A percentile compares a stretch with the other conserved stretches of the same genome.
phyloP scores from a whole-genome alignment of 1,140 invertebrate genomes.

The Planococcus citri region DNA sequence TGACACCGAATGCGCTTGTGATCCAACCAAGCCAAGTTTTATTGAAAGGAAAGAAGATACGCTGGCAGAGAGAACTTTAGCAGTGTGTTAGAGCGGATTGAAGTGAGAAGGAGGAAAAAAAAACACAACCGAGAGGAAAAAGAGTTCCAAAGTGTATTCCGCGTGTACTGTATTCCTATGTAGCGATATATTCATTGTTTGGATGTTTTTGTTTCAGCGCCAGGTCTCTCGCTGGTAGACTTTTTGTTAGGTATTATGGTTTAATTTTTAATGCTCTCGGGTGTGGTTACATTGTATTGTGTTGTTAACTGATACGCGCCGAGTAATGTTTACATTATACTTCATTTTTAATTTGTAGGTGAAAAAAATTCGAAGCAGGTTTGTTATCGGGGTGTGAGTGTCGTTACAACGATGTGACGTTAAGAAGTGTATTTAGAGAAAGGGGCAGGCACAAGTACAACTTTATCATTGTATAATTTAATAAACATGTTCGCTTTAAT shows the following conservation, averaged over 20 bases:
- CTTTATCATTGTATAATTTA: not conserved
- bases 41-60: not conserved
- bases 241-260: not conserved
- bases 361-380: not conserved
- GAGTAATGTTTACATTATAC: not conserved
- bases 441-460: too few species aligned
- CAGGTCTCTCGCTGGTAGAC: not conserved
- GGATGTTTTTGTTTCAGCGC: not conserved
- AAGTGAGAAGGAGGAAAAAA: too few species aligned
- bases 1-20: not conserved
- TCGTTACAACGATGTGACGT: not conserved
- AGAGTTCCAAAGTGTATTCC: not conserved
- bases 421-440: not conserved
- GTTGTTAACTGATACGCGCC: not conserved
- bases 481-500: not conserved
- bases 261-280: slow-evolving; percentile 3
- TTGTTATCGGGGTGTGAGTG: not conserved
- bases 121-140: not conserved
- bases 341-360: not conserved
- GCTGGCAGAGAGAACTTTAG: not conserved
- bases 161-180: not conserved
- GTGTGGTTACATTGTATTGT: not conserved
- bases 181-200: not conserved
- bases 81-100: not conserved
- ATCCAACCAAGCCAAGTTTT: not conserved